Conservation (phyloP, 2,113 vertebrate genomes). For the Merops nubicus region DNA sequence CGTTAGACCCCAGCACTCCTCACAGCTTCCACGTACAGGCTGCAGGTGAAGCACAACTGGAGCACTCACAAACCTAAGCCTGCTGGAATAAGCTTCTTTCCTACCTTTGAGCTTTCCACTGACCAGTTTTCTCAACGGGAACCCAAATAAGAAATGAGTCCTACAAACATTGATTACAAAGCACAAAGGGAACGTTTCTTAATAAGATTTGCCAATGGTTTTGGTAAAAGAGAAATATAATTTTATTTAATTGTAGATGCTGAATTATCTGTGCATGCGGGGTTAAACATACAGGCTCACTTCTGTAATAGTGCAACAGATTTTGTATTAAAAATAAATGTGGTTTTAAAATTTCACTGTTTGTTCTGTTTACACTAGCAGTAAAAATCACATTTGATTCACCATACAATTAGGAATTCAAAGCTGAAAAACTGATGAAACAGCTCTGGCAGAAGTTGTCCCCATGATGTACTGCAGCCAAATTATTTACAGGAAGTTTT, state of each 20-base stretch:
- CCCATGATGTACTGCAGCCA: neutral
- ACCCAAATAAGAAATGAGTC: neutral
- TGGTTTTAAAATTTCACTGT: conserved; percentile 87
- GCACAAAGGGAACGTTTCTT: conserved; percentile 67
- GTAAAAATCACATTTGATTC: neutral
- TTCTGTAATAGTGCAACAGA: conserved; percentile 84
- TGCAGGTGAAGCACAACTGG: conserved; percentile 65
- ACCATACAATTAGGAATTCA: neutral
- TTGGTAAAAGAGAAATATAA: conserved; percentile 26
- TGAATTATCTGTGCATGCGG: conserved; percentile 82
- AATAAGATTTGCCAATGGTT: conserved; percentile 16
- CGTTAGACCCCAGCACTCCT: neutral
- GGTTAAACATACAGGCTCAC: conserved; percentile 75
- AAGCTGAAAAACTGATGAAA: neutral
- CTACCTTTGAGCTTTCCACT: conserved; percentile 34
- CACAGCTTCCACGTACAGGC: conserved; percentile 10
- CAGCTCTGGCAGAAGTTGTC: neutral
- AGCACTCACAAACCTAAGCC: neutral
- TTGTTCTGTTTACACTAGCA: conserved; percentile 46
- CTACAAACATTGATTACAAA: conserved; percentile 32
- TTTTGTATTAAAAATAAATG: conserved; percentile 94
- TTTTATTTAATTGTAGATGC: conserved; percentile 72
- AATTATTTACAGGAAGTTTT: neutral
- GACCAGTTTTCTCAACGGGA: conserved; percentile 12
- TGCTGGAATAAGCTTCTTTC: neutral